A percentile compares a stretch with the other conserved stretches of the same genome.
These are phyloP conservation scores for Dendroctonus ponderosae DNA, from an alignment of 1,140 invertebrate species.

Conservation along the genomic window DNA sequence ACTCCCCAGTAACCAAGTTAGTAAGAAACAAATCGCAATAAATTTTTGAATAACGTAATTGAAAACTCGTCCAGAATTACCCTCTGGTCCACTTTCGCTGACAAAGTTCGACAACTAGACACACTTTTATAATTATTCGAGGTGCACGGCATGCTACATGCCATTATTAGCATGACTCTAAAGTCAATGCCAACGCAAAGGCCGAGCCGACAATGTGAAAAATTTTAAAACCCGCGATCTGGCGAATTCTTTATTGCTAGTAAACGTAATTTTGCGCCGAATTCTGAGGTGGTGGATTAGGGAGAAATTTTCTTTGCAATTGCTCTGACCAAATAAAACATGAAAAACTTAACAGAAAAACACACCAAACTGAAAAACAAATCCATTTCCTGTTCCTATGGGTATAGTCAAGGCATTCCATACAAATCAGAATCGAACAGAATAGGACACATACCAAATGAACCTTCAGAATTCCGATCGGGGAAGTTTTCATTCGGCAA, in stretches of 20 bases:
- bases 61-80: no score
- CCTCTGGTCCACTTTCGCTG: no score
- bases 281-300: no score
- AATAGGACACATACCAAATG: background rate
- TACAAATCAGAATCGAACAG: conserved; percentile 17
- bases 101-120: no score
- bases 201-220: conserved; percentile 15
- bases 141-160: background rate
- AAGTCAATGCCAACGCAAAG: background rate
- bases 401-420: conserved; percentile 15
- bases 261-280: no score
- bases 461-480: conserved; percentile 29
- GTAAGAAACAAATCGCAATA: no score
- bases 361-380: conserved; percentile 23
- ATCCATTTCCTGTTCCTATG: conserved; percentile 16
- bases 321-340: conserved; percentile 28
- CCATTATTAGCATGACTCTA: background rate
- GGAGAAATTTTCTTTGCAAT: conserved; percentile 31
- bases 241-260: background rate
- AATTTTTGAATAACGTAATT: no score
- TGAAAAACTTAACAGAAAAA: conserved; percentile 25
- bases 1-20: no score
- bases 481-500: conserved; percentile 1
- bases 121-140: background rate
- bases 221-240: background rate